Evolutionary conservation across 2,888 invertebrate species (phyloP).

Genomic region (Dolomedes plantarius): DNA sequence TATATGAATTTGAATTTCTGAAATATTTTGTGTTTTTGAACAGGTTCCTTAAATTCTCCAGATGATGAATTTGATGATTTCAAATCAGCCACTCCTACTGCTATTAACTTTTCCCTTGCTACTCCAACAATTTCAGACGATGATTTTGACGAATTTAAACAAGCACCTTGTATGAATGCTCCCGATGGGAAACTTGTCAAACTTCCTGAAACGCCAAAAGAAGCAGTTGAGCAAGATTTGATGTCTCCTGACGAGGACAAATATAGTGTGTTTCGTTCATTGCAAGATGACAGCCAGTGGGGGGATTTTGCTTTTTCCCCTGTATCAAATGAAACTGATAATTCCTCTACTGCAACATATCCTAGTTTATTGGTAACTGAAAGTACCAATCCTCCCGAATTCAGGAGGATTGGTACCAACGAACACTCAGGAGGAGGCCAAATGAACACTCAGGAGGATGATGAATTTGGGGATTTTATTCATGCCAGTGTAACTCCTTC

Average conservation of each 20-base stretch:
- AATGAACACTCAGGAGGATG: constrained; percentile 38
- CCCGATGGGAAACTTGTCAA: background rate
- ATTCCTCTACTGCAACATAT: too few species aligned
- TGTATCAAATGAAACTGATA: background rate
- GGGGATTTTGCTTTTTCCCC: constrained; percentile 16
- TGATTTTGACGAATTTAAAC: constrained; percentile 71
- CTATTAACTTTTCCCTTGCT: constrained; percentile 33
- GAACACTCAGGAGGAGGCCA: background rate
- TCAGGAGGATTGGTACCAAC: background rate
- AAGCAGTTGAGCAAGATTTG: constrained; percentile 39
- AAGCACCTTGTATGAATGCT: constrained; percentile 24
- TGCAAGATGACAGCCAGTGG: constrained; percentile 53
- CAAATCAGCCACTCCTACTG: constrained; percentile 58
- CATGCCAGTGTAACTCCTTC: constrained; percentile 16
- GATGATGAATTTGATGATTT: constrained; percentile 71
- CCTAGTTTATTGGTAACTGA: constrained; percentile 1
- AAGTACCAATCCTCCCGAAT: background rate
- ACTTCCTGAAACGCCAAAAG: background rate
- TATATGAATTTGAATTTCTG: too few species aligned
- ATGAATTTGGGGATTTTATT: constrained; percentile 73
- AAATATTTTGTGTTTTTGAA: background rate
- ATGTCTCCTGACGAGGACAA: constrained; percentile 72
- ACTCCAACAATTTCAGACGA: constrained; percentile 36
- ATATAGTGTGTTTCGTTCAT: constrained; percentile 72
- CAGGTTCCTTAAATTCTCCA: constrained; percentile 40